Evolutionary conservation across 1,140 invertebrate species (phyloP).

Genomic region (Bursaphelenchus mucronatus): DNA sequence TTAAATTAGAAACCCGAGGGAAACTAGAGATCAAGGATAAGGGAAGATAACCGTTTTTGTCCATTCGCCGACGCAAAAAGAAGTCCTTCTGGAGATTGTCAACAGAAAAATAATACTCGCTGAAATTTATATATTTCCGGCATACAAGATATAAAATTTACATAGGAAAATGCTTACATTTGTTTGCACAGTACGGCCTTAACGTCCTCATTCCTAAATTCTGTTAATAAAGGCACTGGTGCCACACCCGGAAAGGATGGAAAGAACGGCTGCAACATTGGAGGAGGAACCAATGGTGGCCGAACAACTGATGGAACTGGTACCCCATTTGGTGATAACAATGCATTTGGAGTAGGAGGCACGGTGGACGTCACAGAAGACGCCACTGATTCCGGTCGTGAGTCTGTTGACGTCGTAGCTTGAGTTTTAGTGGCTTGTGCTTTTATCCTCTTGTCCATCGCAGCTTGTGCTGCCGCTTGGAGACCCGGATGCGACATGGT

Average conservation of each 20-base stretch:
- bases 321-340: slow-evolving; percentile 39
- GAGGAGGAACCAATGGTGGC: slow-evolving; percentile 25
- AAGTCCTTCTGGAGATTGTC: slow-evolving; percentile 93
- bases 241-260: slow-evolving; percentile 27
- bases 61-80: slow-evolving; percentile 93
- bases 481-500: background rate
- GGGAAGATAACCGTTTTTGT: slow-evolving; percentile 82
- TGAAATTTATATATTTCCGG: slow-evolving; percentile 63
- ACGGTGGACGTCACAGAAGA: slow-evolving; percentile 48
- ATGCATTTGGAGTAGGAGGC: slow-evolving; percentile 39
- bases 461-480: slow-evolving; percentile 8
- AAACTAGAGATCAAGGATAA: slow-evolving; percentile 89
- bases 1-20: slow-evolving; percentile 81
- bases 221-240: slow-evolving; percentile 15
- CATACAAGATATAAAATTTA: slow-evolving; percentile 16
- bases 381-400: slow-evolving; percentile 44
- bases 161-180: slow-evolving; percentile 44
- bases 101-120: slow-evolving; percentile 97
- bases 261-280: background rate
- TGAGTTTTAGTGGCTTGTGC: slow-evolving; percentile 15
- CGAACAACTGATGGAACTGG: slow-evolving; percentile 9
- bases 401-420: slow-evolving; percentile 12
- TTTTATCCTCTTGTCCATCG: slow-evolving; percentile 7
- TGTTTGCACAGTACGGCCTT: slow-evolving; percentile 56
- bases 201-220: slow-evolving; percentile 41